Percentiles rank a stretch among this genome's conserved stretches.
Evolutionary conservation across 2,113 vertebrate genomes (phyloP).

Genomic region (Pleuronectes platessa): DNA sequence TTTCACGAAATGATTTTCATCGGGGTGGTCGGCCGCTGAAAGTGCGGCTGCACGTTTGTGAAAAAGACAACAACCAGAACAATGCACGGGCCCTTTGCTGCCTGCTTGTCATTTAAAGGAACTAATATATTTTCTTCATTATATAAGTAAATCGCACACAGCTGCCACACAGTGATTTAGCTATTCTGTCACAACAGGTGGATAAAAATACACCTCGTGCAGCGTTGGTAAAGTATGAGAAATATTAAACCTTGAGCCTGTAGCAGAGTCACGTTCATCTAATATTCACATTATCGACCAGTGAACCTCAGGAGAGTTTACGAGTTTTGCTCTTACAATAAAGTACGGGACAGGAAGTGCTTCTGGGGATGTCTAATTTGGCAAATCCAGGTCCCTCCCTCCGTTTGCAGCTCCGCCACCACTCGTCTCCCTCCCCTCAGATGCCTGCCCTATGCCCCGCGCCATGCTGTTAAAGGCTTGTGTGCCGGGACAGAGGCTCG

Average conservation of each 20-base stretch:
- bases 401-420: conserved; percentile 40
- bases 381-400: conserved; percentile 47
- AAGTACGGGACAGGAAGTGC: conserved; percentile 34
- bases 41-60: conserved; percentile 27
- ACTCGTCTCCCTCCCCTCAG: conserved; percentile 66
- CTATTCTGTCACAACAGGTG: conserved; percentile 20
- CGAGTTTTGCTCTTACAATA: conserved; percentile 1
- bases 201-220: neutral
- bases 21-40: conserved; percentile 44
- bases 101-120: conserved; percentile 18
- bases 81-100: conserved; percentile 26
- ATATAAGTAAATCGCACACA: neutral
- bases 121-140: conserved; percentile 11
- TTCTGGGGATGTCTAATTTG: conserved; percentile 34
- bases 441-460: conserved; percentile 58
- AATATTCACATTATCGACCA: conserved; percentile 4
- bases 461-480: conserved; percentile 73
- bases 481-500: conserved; percentile 73
- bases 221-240: neutral
- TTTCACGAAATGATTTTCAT: conserved; percentile 74
- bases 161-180: conserved; percentile 7
- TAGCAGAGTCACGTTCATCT: neutral
- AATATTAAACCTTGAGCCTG: neutral
- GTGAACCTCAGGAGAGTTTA: neutral
- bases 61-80: conserved; percentile 40